phyloP scores from a whole-genome alignment of 2,113 vertebrate genomes.

The Cygnus atratus region DNA sequence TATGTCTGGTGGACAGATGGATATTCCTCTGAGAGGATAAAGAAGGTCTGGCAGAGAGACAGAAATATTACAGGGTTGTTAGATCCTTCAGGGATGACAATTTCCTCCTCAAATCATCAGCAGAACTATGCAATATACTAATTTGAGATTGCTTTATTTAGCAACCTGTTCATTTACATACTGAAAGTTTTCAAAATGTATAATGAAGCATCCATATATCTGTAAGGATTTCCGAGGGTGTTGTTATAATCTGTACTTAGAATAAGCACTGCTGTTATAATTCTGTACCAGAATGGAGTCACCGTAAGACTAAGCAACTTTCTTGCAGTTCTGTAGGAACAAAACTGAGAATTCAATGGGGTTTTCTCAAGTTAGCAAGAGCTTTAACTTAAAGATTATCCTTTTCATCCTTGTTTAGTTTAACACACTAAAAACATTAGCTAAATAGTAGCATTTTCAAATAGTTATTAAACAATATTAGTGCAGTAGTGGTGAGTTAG shows the following conservation, averaged over 20 bases:
- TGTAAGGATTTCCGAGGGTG: background rate
- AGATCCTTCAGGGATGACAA: background rate
- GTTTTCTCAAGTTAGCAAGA: background rate
- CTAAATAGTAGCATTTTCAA: background rate
- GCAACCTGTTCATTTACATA: constrained; percentile 7
- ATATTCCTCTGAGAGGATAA: background rate
- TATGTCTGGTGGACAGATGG: background rate
- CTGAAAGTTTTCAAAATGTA: background rate
- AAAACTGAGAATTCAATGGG: background rate
- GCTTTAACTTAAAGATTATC: background rate
- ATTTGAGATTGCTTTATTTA: constrained; percentile 8
- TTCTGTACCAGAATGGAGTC: background rate
- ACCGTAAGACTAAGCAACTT: background rate
- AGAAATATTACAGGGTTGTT: constrained; percentile 8
- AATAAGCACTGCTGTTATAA: background rate
- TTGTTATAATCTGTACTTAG: background rate
- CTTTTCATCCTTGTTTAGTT: background rate
- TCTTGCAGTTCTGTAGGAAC: background rate
- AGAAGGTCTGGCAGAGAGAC: background rate
- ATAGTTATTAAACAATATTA: background rate
- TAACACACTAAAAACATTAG: background rate
- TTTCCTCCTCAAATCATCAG: constrained; percentile 20
- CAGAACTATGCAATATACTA: constrained; percentile 3
- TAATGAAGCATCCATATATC: background rate
- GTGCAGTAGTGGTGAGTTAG: background rate